These are phyloP conservation scores for Tiaroga cobitis DNA, from an alignment of 2,797 vertebrate genomes.

Conservation along the genomic window DNA sequence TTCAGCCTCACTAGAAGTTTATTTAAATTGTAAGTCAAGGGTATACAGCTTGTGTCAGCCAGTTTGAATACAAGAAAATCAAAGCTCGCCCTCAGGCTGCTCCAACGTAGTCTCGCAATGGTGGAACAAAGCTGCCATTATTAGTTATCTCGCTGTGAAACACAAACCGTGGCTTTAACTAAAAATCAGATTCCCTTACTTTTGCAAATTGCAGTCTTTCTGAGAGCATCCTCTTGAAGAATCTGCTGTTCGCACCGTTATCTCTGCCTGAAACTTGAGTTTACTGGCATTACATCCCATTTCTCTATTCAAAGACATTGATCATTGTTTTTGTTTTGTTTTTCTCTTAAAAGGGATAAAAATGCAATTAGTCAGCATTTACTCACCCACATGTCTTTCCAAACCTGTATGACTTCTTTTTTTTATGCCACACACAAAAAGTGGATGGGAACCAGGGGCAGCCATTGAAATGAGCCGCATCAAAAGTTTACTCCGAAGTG, in stretches of 20 bases:
- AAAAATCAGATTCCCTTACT: neutral
- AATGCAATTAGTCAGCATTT: neutral
- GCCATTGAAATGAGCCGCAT: neutral
- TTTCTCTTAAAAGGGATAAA: neutral
- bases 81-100: constrained; percentile 33
- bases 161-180: neutral
- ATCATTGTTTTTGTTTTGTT: neutral
- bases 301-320: neutral
- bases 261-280: neutral
- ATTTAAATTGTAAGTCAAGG: neutral
- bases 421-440: neutral
- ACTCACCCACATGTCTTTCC: neutral
- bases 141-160: neutral
- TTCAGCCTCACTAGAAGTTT: neutral
- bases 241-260: neutral
- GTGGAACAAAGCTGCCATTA: neutral
- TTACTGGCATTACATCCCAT: neutral
- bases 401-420: neutral
- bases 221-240: neutral
- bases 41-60: constrained; percentile 27
- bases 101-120: constrained; percentile 7
- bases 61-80: constrained; percentile 43
- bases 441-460: neutral
- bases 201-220: neutral
- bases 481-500: neutral